Percentiles rank a stretch among this genome's conserved stretches.
These are phyloP conservation scores for Coelopa frigida DNA, from an alignment of 1,140 invertebrate species.

Conservation along the genomic window DNA sequence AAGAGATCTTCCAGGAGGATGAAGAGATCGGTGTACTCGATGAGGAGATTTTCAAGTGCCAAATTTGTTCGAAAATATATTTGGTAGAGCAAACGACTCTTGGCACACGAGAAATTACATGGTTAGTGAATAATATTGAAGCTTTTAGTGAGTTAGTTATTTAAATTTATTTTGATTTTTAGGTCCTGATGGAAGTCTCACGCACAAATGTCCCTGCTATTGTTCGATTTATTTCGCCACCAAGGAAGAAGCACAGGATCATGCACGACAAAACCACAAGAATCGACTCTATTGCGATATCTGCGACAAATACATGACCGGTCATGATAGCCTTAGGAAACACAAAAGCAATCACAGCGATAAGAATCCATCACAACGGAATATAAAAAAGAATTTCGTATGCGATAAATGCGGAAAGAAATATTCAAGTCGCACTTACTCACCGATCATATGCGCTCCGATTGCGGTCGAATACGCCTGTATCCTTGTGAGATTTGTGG, in stretches of 20 bases:
- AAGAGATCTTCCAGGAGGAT: conserved; percentile 33
- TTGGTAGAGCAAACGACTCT: conserved; percentile 37
- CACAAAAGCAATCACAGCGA: conserved; percentile 31
- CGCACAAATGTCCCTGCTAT: conserved; percentile 43
- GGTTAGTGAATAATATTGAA: conserved; percentile 13
- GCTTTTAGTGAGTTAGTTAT: background rate
- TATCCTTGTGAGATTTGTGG: conserved; percentile 42
- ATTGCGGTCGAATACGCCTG: conserved; percentile 39
- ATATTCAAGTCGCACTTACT: conserved; percentile 40
- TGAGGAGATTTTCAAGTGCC: conserved; percentile 37
- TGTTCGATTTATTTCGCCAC: conserved; percentile 41
- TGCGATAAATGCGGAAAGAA: conserved; percentile 46
- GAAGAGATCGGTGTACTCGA: conserved; percentile 23
- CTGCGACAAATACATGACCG: conserved; percentile 44
- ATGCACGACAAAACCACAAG: conserved; percentile 37
- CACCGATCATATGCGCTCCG: conserved; percentile 40
- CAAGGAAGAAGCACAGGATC: conserved; percentile 37
- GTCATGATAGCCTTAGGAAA: conserved; percentile 40
- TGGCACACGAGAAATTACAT: conserved; percentile 34
- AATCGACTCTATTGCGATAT: conserved; percentile 43
- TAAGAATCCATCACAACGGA: conserved; percentile 12
- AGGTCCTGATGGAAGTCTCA: conserved; percentile 28
- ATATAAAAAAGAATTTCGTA: conserved; percentile 37
- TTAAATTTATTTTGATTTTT: background rate
- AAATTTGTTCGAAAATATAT: conserved; percentile 38